Evolutionary conservation across 1,140 invertebrate species (phyloP).

Genomic region (Aphelinus certus): DNA sequence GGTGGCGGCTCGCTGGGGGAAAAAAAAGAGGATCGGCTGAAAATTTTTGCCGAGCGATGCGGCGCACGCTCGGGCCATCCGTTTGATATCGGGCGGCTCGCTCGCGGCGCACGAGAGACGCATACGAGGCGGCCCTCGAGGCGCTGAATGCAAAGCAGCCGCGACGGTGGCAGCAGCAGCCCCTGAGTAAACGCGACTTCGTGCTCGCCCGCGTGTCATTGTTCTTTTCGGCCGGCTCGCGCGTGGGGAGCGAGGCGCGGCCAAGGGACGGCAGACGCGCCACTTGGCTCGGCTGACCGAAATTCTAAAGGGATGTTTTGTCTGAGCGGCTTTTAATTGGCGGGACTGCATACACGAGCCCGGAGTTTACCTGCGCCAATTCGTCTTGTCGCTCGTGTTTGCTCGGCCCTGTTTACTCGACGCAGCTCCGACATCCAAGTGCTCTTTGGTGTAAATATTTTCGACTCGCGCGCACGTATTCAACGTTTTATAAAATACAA

Average conservation of each 20-base stretch:
- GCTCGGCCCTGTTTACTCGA: too few relatives aligned
- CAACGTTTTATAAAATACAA: too few relatives aligned
- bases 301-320: slow-evolving; percentile 9
- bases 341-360: too few relatives aligned
- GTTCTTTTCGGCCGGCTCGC: background rate
- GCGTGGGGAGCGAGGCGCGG: too few relatives aligned
- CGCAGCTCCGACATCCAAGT: too few relatives aligned
- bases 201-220: slow-evolving; percentile 11
- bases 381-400: too few relatives aligned
- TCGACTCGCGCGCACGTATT: too few relatives aligned
- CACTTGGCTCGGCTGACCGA: background rate
- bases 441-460: too few relatives aligned
- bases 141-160: slow-evolving; percentile 32
- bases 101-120: background rate
- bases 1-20: too few relatives aligned
- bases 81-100: slow-evolving; percentile 57
- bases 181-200: slow-evolving; percentile 30
- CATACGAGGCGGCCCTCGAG: background rate
- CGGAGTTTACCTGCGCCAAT: too few relatives aligned
- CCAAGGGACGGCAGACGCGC: background rate
- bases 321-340: slow-evolving; percentile 21
- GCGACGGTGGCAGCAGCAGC: too few relatives aligned
- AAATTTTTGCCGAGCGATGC: slow-evolving; percentile 26
- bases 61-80: slow-evolving; percentile 55
- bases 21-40: too few relatives aligned